A percentile compares a stretch with the other conserved stretches of the same genome.
Conservation (phyloP, 1,140 invertebrate species). For the Drosophila chauvacae region DNA sequence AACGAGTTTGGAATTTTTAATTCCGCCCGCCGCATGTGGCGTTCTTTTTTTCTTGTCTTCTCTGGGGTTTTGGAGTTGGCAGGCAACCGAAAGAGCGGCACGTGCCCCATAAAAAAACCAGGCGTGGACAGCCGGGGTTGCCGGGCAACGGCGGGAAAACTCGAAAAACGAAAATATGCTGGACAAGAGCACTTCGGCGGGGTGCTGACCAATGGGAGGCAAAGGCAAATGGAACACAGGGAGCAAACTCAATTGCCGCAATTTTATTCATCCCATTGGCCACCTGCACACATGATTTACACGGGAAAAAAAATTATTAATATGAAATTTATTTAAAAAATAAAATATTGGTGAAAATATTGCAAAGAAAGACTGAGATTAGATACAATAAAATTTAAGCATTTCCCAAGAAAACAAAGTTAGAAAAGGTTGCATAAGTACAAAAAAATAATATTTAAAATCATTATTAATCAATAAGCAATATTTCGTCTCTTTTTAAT, state of each 20-base stretch:
- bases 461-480: not conserved
- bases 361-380: too few relatives aligned
- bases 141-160: slow-evolving; percentile 2
- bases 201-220: slow-evolving; percentile 30
- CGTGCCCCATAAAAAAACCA: slow-evolving; percentile 57
- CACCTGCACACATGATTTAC: slow-evolving; percentile 51
- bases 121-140: not conserved
- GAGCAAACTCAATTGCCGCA: slow-evolving; percentile 49
- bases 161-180: slow-evolving; percentile 55
- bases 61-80: not conserved
- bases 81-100: slow-evolving; percentile 29
- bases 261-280: slow-evolving; percentile 57
- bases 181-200: slow-evolving; percentile 21
- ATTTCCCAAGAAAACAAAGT: too few relatives aligned
- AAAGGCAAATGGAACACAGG: slow-evolving; percentile 14
- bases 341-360: not conserved
- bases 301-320: not conserved
- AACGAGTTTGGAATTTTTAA: slow-evolving; percentile 79
- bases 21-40: slow-evolving; percentile 50
- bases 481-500: not conserved
- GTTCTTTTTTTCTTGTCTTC: not conserved
- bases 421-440: too few relatives aligned
- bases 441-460: not conserved
- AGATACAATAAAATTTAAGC: too few relatives aligned
- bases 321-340: not conserved